Percentiles rank a stretch among this genome's conserved stretches.
phyloP scores from a whole-genome alignment of 1,140 invertebrate genomes.

The Hyles vespertilio region DNA sequence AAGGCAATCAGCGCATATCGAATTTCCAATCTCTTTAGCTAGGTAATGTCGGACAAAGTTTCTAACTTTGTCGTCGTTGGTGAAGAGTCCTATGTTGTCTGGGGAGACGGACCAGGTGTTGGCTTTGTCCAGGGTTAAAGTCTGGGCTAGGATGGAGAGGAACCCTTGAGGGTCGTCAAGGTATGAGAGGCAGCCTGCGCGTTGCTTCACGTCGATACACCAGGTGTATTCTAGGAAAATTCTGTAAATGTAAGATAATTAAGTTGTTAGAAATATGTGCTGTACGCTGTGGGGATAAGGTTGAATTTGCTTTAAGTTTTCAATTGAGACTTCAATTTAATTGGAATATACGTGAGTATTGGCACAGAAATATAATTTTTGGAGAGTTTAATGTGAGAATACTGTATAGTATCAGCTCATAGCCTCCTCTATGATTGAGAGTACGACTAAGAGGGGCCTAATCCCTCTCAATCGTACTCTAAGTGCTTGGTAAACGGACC shows the following conservation, averaged over 20 bases:
- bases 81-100: slow-evolving; percentile 80
- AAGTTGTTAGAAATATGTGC: not conserved
- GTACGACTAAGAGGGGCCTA: no score
- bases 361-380: no score
- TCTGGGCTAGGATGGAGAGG: slow-evolving; percentile 87
- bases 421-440: no score
- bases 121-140: slow-evolving; percentile 86
- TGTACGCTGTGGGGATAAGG: no score
- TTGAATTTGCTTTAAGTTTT: no score
- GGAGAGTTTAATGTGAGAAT: no score
- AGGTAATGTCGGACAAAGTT: slow-evolving; percentile 83
- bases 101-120: slow-evolving; percentile 81
- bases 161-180: slow-evolving; percentile 92
- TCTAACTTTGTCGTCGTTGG: slow-evolving; percentile 79
- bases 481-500: no score
- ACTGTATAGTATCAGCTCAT: no score
- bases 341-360: no score
- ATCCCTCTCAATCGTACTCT: no score
- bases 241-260: slow-evolving; percentile 52
- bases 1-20: slow-evolving; percentile 50
- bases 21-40: slow-evolving; percentile 29
- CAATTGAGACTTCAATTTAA: no score
- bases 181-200: slow-evolving; percentile 92
- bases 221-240: slow-evolving; percentile 82
- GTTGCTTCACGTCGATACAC: slow-evolving; percentile 90